A percentile compares a stretch with the other conserved stretches of the same genome.
Evolutionary conservation across 23 tunicate species (phyloP).

Genomic region (Clavelina lepadiformis): DNA sequence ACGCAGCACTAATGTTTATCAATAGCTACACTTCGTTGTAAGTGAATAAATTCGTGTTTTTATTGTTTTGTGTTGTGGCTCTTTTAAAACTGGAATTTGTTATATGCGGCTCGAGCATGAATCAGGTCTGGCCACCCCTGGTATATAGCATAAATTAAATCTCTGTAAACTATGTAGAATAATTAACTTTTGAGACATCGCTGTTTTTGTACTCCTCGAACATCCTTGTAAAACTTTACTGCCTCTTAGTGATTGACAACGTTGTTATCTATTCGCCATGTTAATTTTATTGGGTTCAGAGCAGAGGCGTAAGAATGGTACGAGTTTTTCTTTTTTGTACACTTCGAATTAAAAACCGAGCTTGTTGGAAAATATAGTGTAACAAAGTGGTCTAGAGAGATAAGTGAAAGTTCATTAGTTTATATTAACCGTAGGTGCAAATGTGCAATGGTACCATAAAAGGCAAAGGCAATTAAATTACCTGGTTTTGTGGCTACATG

Average conservation of each 20-base stretch:
- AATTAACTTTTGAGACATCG: neutral
- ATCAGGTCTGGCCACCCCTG: too few relatives aligned
- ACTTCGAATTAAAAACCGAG: neutral
- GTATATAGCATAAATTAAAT: too few relatives aligned
- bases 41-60: too few relatives aligned
- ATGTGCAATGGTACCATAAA: too few relatives aligned
- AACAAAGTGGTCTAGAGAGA: neutral
- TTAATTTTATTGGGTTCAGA: slow-evolving; percentile 2
- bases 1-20: too few relatives aligned
- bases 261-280: neutral
- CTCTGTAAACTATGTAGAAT: too few relatives aligned
- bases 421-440: neutral
- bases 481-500: too few relatives aligned
- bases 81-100: too few relatives aligned
- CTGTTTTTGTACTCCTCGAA: neutral
- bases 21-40: too few relatives aligned
- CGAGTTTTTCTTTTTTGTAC: neutral
- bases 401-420: neutral
- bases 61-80: too few relatives aligned
- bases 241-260: neutral
- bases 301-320: neutral
- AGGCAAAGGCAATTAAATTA: too few relatives aligned
- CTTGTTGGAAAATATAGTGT: neutral
- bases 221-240: slow-evolving; percentile 1
- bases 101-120: too few relatives aligned